Conservation (phyloP, 2,113 vertebrate species). For the Chaetodon auriga region DNA sequence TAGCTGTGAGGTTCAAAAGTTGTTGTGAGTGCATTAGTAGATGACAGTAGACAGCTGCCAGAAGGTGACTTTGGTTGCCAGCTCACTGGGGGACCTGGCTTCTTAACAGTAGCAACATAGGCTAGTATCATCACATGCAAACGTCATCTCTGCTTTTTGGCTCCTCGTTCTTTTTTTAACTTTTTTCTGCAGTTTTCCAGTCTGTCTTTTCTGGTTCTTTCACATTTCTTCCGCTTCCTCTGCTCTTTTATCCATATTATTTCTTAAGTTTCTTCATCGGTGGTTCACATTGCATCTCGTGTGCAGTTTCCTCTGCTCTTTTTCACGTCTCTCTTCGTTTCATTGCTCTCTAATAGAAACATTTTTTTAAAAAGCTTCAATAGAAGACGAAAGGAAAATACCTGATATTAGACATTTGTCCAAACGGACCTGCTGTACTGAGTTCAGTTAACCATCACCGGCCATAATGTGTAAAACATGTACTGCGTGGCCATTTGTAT, state of each 20-base stretch:
- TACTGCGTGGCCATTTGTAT: conserved; percentile 23
- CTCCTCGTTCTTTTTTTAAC: neutral
- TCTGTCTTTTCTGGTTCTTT: neutral
- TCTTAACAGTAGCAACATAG: conserved; percentile 62
- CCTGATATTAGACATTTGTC: neutral
- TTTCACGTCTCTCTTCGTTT: neutral
- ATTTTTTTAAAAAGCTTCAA: neutral
- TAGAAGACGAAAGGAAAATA: neutral
- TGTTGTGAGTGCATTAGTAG: conserved; percentile 75
- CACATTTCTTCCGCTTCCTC: neutral
- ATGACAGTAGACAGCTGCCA: conserved; percentile 78
- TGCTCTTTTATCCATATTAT: neutral
- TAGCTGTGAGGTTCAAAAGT: conserved; percentile 71
- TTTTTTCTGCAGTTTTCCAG: neutral
- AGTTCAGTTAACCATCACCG: too few relatives aligned
- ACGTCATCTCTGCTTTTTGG: conserved; percentile 31
- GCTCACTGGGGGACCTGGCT: conserved; percentile 58
- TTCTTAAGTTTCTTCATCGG: neutral
- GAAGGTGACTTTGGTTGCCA: conserved; percentile 80
- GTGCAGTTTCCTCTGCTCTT: neutral
- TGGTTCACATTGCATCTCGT: neutral
- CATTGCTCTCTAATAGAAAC: neutral
- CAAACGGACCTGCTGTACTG: neutral
- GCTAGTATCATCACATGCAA: conserved; percentile 36
- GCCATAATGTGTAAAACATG: too few relatives aligned